phyloP scores from a whole-genome alignment of 1,140 invertebrate genomes.

The Drosophila albomicans region DNA sequence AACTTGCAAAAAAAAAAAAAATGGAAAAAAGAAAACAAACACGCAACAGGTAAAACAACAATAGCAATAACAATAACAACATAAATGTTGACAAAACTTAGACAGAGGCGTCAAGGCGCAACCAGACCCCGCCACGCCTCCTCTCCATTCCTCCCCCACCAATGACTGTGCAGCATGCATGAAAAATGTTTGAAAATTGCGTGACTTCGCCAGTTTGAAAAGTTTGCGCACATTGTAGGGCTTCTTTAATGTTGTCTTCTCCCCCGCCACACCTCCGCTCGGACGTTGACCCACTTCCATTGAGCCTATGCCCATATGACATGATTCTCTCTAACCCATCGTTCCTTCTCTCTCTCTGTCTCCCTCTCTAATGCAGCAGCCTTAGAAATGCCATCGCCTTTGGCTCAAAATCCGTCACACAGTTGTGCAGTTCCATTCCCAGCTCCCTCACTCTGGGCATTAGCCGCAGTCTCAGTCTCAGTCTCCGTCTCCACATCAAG shows the following conservation, averaged over 20 bases:
- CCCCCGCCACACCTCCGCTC: slow-evolving; percentile 18
- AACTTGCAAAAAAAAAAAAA: slow-evolving; percentile 61
- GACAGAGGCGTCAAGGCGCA: slow-evolving; percentile 69
- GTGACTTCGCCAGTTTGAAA: slow-evolving; percentile 46
- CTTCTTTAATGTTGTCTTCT: slow-evolving; percentile 38
- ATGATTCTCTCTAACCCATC: slow-evolving; percentile 8
- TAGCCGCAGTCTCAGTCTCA: slow-evolving; percentile 28
- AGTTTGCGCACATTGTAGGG: slow-evolving; percentile 45
- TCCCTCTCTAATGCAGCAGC: slow-evolving; percentile 58
- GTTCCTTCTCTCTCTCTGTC: not conserved
- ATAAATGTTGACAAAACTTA: slow-evolving; percentile 69
- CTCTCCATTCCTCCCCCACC: not conserved
- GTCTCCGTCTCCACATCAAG: not conserved
- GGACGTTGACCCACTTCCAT: slow-evolving; percentile 73
- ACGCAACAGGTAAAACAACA: slow-evolving; percentile 70
- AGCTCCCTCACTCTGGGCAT: slow-evolving; percentile 38
- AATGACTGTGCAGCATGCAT: slow-evolving; percentile 53
- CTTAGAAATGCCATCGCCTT: slow-evolving; percentile 61
- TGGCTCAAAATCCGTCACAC: slow-evolving; percentile 1
- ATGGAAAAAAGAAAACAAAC: slow-evolving; percentile 18
- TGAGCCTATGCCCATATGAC: slow-evolving; percentile 36
- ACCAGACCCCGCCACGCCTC: slow-evolving; percentile 18
- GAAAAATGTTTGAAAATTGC: slow-evolving; percentile 71
- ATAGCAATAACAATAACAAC: slow-evolving; percentile 21
- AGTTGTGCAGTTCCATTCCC: slow-evolving; percentile 6